Base-by-base conservation (phyloP, 2,888 invertebrate species). In the Tuberolachnus salignus region DNA sequence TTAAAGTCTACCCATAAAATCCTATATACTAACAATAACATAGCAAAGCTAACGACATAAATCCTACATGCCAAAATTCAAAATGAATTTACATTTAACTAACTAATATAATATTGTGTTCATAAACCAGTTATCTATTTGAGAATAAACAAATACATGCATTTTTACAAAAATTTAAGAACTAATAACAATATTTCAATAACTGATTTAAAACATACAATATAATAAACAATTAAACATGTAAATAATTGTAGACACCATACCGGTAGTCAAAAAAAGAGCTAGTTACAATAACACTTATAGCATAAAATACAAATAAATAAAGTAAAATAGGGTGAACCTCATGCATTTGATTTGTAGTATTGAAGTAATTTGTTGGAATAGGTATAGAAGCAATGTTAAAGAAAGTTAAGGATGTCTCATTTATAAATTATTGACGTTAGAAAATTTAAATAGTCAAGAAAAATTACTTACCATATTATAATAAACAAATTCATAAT, bases 31-130 rank as follows among this genome's bases (percentile, higher is more conserved):
- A n/a, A 44, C 49, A 44, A 74, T 64, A n/a, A 63, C 10, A 70
- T 74, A 74, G 53, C 73, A 21, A 74, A 74, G 73, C 73, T 73
- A 71, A 59, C 11, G 19, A 73, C 42, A 63, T 73, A 16, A 42
- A 42, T 51, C n/a, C 53, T 44, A 63, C 53, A 44, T 64, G 42
- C 42, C 23, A n/a, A n/a, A n/a, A n/a, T n/a, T 34, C 16, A 23
- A 34, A 34, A 71, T 73, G 42, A 74, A 74, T 64, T 44, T 74
- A 64, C 51, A 64, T 13, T 51, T 6, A 64, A 64, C 42, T 44
- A 64, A 26, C 44, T 44, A 55, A 51, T 55, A 44, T 14, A n/a
- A n/a, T n/a, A n/a, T n/a, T n/a, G 13, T 42, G 13, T 44, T 44
- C n/a, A 44, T 4, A 53, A 21, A 51, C 21, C 13, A 16, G 10